Percentiles rank a stretch among this genome's conserved stretches.
These are phyloP conservation scores for Callitettix versicolor DNA, from an alignment of 1,140 invertebrate species.

Conservation along the genomic window DNA sequence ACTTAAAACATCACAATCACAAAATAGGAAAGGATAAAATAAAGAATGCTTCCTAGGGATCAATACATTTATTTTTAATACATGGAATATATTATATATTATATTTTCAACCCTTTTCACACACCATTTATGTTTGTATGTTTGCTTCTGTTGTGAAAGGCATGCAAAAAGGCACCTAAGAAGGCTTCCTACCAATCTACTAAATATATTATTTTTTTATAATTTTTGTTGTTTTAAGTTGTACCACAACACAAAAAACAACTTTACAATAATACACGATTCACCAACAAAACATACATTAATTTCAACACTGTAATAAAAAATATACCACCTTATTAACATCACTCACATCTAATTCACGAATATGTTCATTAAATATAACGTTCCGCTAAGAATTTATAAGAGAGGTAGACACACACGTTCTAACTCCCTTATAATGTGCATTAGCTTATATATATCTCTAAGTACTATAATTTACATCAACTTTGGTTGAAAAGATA, in stretches of 20 bases:
- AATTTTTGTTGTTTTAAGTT: not conserved
- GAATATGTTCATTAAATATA: no score
- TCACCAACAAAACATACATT: conserved; percentile 5
- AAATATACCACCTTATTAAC: conserved; percentile 6
- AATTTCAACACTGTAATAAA: conserved; percentile 11
- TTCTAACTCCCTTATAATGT: no score
- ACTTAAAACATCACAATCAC: no score
- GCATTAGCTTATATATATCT: not conserved
- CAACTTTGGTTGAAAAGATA: conserved; percentile 16
- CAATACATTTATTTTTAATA: conserved; percentile 22
- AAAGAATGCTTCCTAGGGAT: no score
- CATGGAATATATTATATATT: conserved; percentile 20
- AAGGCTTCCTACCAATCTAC: conserved; percentile 17
- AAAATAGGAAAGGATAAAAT: no score
- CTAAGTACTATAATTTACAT: conserved; percentile 6
- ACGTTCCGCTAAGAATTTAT: no score
- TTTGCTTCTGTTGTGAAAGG: conserved; percentile 17
- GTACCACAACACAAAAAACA: not conserved
- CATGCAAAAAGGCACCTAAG: conserved; percentile 23
- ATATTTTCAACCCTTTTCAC: conserved; percentile 22
- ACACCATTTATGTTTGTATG: conserved; percentile 17
- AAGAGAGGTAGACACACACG: no score
- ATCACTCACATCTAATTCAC: no score
- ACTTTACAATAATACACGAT: conserved; percentile 3
- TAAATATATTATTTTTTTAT: not conserved